phyloP scores from a whole-genome alignment of 2,888 invertebrate species.

The Oscheius onirici region DNA sequence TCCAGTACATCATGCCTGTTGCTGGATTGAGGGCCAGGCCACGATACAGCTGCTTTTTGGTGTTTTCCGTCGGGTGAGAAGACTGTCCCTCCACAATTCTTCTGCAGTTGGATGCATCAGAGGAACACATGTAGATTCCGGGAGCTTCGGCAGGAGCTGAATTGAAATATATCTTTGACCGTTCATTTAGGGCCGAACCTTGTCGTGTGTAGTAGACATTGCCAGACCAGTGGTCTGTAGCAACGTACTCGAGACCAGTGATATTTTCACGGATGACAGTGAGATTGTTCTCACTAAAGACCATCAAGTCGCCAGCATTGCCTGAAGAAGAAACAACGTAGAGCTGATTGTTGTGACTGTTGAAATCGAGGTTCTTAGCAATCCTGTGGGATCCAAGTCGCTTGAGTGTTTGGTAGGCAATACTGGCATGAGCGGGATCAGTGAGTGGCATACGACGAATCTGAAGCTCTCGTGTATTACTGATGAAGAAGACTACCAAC shows the following conservation, averaged over 20 bases:
- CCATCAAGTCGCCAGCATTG: slow-evolving; percentile 34
- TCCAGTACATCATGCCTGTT: slow-evolving; percentile 50
- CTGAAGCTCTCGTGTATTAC: slow-evolving; percentile 1
- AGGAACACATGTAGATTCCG: slow-evolving; percentile 49
- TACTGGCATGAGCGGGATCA: slow-evolving; percentile 26
- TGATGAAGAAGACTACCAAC: neutral
- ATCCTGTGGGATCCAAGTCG: slow-evolving; percentile 31
- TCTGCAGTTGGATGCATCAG: slow-evolving; percentile 51
- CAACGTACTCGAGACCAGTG: slow-evolving; percentile 45
- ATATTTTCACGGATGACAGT: slow-evolving; percentile 47
- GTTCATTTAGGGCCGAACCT: slow-evolving; percentile 18
- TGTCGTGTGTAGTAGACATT: slow-evolving; percentile 52
- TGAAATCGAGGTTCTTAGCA: slow-evolving; percentile 36
- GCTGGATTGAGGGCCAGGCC: slow-evolving; percentile 55
- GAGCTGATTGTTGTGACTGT: slow-evolving; percentile 34
- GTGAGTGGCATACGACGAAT: slow-evolving; percentile 39
- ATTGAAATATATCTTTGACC: slow-evolving; percentile 7
- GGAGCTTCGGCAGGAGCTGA: slow-evolving; percentile 41
- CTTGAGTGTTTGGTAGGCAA: slow-evolving; percentile 33
- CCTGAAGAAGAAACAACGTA: slow-evolving; percentile 26
- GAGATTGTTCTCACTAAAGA: slow-evolving; percentile 33
- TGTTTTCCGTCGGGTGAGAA: neutral
- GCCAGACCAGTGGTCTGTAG: slow-evolving; percentile 54
- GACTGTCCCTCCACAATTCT: slow-evolving; percentile 40
- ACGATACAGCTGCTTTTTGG: slow-evolving; percentile 36